A percentile compares a stretch with the other conserved stretches of the same genome.
Evolutionary conservation across 2,888 invertebrate genomes (phyloP).

Genomic region (Clanis bilineata): DNA sequence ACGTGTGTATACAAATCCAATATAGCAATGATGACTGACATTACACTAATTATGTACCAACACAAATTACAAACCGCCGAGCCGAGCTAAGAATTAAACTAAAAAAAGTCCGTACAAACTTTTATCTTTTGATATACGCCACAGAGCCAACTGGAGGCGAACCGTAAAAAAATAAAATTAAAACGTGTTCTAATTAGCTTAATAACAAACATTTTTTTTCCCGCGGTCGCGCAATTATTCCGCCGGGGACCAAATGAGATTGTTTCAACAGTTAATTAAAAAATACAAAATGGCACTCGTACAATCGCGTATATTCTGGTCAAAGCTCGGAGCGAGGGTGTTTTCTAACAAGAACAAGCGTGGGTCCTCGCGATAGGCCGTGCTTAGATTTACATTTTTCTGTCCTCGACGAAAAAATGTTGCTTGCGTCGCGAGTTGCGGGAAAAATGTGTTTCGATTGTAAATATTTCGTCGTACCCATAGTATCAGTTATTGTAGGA

Average conservation of each 20-base stretch:
- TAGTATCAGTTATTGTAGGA: not conserved
- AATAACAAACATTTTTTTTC: conserved; percentile 38
- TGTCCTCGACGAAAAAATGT: not conserved
- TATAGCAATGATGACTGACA: too few species aligned
- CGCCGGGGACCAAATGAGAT: conserved; percentile 32
- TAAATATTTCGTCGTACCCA: not conserved
- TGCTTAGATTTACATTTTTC: not conserved
- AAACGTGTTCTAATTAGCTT: conserved; percentile 41
- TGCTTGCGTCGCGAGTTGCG: not conserved
- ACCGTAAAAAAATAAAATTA: conserved; percentile 36
- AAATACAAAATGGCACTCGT: conserved; percentile 41
- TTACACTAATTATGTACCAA: conserved; percentile 1
- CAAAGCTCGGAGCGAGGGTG: not conserved
- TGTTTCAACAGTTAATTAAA: conserved; percentile 51
- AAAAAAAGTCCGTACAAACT: conserved; percentile 9
- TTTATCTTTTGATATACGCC: conserved; percentile 19
- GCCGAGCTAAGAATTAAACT: not conserved
- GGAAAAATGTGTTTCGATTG: not conserved
- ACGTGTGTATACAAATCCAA: too few species aligned
- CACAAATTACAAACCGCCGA: conserved; percentile 6
- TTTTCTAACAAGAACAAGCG: not conserved
- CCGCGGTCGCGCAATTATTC: conserved; percentile 35
- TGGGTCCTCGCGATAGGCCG: not conserved
- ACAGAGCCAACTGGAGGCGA: conserved; percentile 27
- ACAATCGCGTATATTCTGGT: conserved; percentile 20